phyloP scores from a whole-genome alignment of 2,113 vertebrate species.

The Herpetotheres cachinnans region DNA sequence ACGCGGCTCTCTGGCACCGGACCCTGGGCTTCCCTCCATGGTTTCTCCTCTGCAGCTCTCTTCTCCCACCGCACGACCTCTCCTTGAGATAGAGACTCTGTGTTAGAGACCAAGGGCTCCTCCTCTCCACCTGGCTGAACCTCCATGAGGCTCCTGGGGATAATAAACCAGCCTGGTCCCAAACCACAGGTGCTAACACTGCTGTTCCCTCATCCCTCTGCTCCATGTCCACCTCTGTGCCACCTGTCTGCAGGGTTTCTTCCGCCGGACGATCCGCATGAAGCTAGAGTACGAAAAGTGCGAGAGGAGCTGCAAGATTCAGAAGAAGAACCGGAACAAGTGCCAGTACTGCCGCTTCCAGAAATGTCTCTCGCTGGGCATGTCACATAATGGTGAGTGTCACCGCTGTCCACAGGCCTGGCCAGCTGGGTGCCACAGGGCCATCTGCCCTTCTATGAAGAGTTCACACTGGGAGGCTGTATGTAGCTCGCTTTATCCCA shows the following conservation, averaged over 20 bases:
- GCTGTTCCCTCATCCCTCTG: background rate
- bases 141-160: background rate
- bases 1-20: background rate
- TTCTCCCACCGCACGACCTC: background rate
- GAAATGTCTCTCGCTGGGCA: conserved; percentile 95
- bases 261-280: conserved; percentile 94
- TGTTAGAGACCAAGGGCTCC: background rate
- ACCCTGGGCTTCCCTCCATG: rapidly evolving
- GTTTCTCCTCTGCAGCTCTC: background rate
- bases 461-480: background rate
- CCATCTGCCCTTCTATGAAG: background rate
- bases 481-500: background rate
- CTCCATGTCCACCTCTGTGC: background rate
- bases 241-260: conserved; percentile 84
- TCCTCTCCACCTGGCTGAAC: background rate
- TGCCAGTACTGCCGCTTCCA: conserved; percentile 99
- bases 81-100: background rate
- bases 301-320: conserved; percentile 92
- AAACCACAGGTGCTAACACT: background rate
- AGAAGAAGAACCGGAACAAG: conserved; percentile 97
- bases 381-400: conserved; percentile 94
- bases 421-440: rapidly evolving
- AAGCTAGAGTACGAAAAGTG: conserved; percentile 96
- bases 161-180: background rate
- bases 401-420: background rate